Base-by-base conservation (phyloP, 2,113 vertebrate genomes). In the Charadrius vociferus region DNA sequence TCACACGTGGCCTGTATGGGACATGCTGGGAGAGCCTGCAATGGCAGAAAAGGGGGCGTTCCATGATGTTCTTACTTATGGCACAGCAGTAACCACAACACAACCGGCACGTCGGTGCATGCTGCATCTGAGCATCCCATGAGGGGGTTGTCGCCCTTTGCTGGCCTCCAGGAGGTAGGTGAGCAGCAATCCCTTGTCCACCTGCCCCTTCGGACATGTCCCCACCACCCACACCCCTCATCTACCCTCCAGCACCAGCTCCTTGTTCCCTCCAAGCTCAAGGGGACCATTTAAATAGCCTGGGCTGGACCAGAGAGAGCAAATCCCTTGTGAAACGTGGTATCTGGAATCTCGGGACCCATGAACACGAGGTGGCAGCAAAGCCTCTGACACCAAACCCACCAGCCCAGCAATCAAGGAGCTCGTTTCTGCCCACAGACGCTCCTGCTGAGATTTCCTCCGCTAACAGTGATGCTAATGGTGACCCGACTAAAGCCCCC, bases 1-100 rank as follows among this genome's bases (percentile, higher is more conserved):
- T 99, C 99, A 85, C 99, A 99, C 0, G 99, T 99, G 71, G 99
- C 99, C 97, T 99, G 99, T 86, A 99, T 99, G 66, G 99, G 99
- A 95, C 99, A 99, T 1, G 99, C 99, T 84, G 99, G 99, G 87
- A 99, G 98, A 70, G 99, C 99, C 99, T 99, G 94, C 43, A 91
- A 88, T 21, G 36, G 52, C 41, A 94, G 70, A 14, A 77, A 72
- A 93, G n/a, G 17, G 66, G 3, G 16, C 16, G 53, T 92, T 13
- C 91, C 61, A 52, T 10, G 34, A 82, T 7, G 53, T 24, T 23
- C 29, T 56, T 21, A 68, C 37, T 47, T 58, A 37, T 0, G 2
- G 49, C 41, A 63, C 1, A 7, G 34, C 17, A 67, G 9, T n/a
- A 45, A 78, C 23, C 24, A n/a, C 26, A 58, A 30, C 2, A 3